A percentile compares a stretch with the other conserved stretches of the same genome.
phyloP scores from a whole-genome alignment of 1,140 invertebrate species.

The Brevipalpus yothersi region DNA sequence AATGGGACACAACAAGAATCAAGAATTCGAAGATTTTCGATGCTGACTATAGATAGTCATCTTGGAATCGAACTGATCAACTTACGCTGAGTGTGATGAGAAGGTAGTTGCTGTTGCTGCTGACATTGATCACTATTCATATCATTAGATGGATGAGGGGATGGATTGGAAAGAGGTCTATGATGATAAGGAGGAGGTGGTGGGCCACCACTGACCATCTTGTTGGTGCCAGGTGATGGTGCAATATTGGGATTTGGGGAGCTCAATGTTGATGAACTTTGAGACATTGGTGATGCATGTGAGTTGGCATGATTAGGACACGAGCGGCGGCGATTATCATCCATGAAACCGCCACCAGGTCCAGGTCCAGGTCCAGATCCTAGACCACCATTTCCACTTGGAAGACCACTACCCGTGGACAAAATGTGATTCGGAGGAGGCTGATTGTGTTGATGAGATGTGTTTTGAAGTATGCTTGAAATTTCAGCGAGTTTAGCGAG shows the following conservation, averaged over 20 bases:
- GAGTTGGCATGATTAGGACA: neutral
- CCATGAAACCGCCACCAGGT: slow-evolving; percentile 17
- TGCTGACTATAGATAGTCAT: neutral
- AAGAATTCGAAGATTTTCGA: neutral
- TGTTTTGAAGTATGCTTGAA: slow-evolving; percentile 5
- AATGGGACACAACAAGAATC: too few relatives aligned
- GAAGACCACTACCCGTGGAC: slow-evolving; percentile 1
- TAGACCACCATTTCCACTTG: slow-evolving; percentile 8
- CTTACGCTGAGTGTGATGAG: slow-evolving; percentile 21
- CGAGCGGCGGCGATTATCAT: slow-evolving; percentile 14
- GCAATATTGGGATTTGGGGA: slow-evolving; percentile 13
- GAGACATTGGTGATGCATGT: slow-evolving; percentile 7
- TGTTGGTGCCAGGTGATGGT: slow-evolving; percentile 21
- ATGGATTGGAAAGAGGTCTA: slow-evolving; percentile 48
- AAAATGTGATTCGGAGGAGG: slow-evolving; percentile 5
- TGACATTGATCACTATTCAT: slow-evolving; percentile 18
- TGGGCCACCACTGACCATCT: slow-evolving; percentile 33
- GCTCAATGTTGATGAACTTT: slow-evolving; percentile 13
- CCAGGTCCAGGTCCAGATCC: slow-evolving; percentile 8
- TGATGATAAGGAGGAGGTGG: slow-evolving; percentile 59
- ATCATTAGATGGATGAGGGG: slow-evolving; percentile 22
- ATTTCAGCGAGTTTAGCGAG: neutral
- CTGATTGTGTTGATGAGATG: slow-evolving; percentile 10
- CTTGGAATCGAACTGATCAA: slow-evolving; percentile 12
- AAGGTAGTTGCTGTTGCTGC: slow-evolving; percentile 14